Conservation (phyloP, 2,797 vertebrate species). For the Limosa lapponica region DNA sequence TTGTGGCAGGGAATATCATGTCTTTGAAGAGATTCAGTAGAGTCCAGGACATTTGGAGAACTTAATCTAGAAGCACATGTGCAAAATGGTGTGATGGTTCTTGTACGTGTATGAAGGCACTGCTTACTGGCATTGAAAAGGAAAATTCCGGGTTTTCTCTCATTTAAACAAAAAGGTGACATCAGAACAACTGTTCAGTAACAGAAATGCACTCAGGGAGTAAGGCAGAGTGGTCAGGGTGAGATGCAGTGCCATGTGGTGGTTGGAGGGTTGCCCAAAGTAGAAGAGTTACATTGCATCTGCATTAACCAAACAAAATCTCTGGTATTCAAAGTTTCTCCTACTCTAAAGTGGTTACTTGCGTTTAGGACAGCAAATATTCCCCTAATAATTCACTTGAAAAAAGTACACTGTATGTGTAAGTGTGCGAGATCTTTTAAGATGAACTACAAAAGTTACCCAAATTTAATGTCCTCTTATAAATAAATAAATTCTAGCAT, state of each 20-base stretch:
- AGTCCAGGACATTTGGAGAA: not conserved
- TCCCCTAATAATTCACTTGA: not conserved
- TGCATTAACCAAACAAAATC: not conserved
- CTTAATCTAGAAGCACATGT: not conserved
- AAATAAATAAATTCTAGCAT: conserved; percentile 14
- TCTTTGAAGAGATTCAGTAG: not conserved
- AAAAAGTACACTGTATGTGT: not conserved
- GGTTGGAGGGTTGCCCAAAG: not conserved
- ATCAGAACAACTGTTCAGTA: not conserved
- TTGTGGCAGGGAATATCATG: not conserved
- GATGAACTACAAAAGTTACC: not conserved
- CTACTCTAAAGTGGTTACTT: not conserved
- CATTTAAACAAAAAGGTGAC: not conserved
- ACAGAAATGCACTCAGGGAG: not conserved
- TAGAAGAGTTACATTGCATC: not conserved
- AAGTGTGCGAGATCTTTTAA: not conserved
- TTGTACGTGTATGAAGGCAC: not conserved
- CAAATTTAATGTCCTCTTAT: not conserved
- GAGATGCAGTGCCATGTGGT: not conserved
- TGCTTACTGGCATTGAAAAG: not conserved
- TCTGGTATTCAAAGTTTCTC: not conserved
- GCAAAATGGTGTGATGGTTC: not conserved
- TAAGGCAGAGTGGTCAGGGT: not conserved
- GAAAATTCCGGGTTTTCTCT: not conserved
- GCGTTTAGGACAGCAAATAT: not conserved